Evolutionary conservation across 2,888 invertebrate species (phyloP), one percentile per base, ranked within the genome.

Genomic region (Protophormia terraenovae): DNA sequence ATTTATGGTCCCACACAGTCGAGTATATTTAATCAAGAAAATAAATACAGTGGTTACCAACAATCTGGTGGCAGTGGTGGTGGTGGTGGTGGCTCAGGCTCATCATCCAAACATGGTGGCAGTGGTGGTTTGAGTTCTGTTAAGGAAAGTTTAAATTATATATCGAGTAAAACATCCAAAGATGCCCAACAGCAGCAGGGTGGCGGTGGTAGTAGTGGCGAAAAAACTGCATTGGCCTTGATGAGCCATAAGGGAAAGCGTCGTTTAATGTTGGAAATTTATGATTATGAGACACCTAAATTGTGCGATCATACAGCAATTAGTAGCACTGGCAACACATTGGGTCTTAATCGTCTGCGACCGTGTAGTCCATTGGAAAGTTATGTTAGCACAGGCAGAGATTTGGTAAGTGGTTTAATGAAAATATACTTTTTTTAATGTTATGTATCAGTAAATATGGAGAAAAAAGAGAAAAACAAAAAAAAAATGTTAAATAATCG

Each of bases 361-460:
- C 97, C 97, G 0, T 97, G 97, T 90, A 94, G 95, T 58, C 94
- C 94, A 12, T 95, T 96, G 47, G 97, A 97, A 93, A 97, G 97
- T 88, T 97, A 97, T 92, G 94, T 97, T 64, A 95, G 95, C 83
- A 91, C 93, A 0, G 93, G 92, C 73, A 88, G 93, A 84, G 93
- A 93, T 89, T 90, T 93, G 92, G 93, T 93, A 87, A 91, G 92
- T 90, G 75, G 45, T 19, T 58, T 83, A 66, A 60, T 14, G 14
- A 69, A n/a, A 38, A n/a, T 10, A 19, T 50, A 2, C 22, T 50
- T 50, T 50, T 55, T 55, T 27, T 38, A 5, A 16, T 19, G 12
- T 32, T 50, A 12, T 50, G 2, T 38, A 12, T 38, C 12, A 38
- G 38, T 10, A 38, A 8, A 38, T 35, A 35, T 35, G 35, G 5